Base-by-base conservation (phyloP, 2,113 vertebrate species). In the Eleginops maclovinus region DNA sequence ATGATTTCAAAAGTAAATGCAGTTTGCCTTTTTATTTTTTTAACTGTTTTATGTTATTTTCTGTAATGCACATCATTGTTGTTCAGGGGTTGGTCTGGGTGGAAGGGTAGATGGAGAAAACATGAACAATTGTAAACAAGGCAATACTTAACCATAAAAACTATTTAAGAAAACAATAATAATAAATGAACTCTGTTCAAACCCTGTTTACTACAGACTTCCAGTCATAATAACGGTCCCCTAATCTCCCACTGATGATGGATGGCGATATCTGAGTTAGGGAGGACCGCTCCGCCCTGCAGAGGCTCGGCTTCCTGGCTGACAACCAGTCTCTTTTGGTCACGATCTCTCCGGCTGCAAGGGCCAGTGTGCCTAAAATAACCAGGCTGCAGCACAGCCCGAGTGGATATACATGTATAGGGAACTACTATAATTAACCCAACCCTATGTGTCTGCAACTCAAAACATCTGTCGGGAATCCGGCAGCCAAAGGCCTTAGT, bases 401-500 rank as follows among this genome's bases (percentile, higher is more conserved):
- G 9, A 82, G 75, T 78, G 87, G 69, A 87, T 88, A 68, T 82
- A 72, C 72, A 88, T 71, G 85, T 63, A 63, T 79, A 85, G 82
- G 78, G 66, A 90, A 76, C 59, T 83, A 51, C 91, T 93, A 91
- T 93, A 92, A 93, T 93, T 94, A 93, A 88, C 84, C 26, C 81
- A 68, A 28, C 76, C 84, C 65, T 41, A 65, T 83, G 87, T 71
- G 90, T 84, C 86, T 88, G 92, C 77, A 74, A 75, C 86, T 81
- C 84, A 63, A 87, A 91, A 93, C 87, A 90, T 83, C 84, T 91
- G 91, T 90, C 44, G 46, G 79, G 77, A 60, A 54, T 85, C 79
- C 73, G 47, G 73, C 87, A 76, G 77, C 88, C 68, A 79, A 80
- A 77, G 88, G 90, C 88, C 72, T 40, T 36, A 70, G 77, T 84